Conservation (phyloP, 2,113 vertebrate genomes). For the Platichthys stellatus region DNA sequence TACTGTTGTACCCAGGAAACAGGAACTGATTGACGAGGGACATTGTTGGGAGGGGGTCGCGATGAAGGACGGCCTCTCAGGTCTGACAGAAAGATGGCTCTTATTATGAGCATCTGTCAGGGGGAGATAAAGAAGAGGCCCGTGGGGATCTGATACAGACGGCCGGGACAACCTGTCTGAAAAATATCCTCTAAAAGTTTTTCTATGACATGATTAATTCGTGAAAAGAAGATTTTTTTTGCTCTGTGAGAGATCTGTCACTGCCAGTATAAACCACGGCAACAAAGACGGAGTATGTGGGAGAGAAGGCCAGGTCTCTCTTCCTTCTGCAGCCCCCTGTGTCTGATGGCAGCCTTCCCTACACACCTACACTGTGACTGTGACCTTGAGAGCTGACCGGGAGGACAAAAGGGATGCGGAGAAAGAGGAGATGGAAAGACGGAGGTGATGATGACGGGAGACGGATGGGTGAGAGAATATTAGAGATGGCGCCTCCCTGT, state of each 20-base stretch:
- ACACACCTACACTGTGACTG: constrained; percentile 17
- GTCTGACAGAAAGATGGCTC: constrained; percentile 75
- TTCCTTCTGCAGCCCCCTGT: constrained; percentile 17
- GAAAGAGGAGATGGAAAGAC: constrained; percentile 36
- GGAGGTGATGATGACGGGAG: constrained; percentile 36
- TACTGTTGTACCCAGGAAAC: constrained; percentile 40
- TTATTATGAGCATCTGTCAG: constrained; percentile 78
- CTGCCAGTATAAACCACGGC: constrained; percentile 9
- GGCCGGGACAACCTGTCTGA: constrained; percentile 49
- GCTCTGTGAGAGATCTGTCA: constrained; percentile 3
- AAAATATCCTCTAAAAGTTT: constrained; percentile 63
- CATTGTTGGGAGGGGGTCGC: constrained; percentile 33
- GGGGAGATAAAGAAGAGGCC: constrained; percentile 59
- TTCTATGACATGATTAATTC: constrained; percentile 52
- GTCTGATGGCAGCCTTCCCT: constrained; percentile 36
- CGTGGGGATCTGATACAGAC: constrained; percentile 49
- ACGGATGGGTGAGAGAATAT: constrained; percentile 68
- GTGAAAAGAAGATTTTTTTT: constrained; percentile 13
- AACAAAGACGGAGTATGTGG: constrained; percentile 4
- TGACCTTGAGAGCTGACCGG: constrained; percentile 63
- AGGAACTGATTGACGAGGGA: constrained; percentile 63
- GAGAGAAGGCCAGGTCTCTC: constrained; percentile 24
- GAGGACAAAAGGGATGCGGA: constrained; percentile 21
- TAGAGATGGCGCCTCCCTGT: constrained; percentile 42
- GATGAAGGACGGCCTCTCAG: constrained; percentile 66